Evolutionary conservation across 2,888 invertebrate species (phyloP).

Genomic region (Acanthopleura granulata): DNA sequence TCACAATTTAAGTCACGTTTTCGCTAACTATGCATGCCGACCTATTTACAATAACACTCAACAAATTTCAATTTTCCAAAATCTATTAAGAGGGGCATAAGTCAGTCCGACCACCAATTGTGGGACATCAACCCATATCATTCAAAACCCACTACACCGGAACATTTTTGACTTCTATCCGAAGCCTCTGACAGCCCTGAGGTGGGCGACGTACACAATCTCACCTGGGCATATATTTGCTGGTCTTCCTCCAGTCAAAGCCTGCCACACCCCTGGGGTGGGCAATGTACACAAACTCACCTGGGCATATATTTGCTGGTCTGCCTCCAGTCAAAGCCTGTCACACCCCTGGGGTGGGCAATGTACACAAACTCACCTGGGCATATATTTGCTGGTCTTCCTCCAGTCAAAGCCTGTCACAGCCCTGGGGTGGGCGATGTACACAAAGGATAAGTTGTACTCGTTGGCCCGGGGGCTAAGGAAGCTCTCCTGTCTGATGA

Average conservation of each 20-base stretch:
- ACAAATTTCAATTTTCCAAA: too few species aligned
- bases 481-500: constrained; percentile 56
- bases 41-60: too few species aligned
- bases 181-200: too few species aligned
- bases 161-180: too few species aligned
- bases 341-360: constrained; percentile 94
- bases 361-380: constrained; percentile 81
- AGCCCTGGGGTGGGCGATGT: constrained; percentile 88
- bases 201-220: constrained; percentile 39
- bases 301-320: constrained; percentile 99
- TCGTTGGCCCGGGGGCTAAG: constrained; percentile 73
- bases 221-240: constrained; percentile 99
- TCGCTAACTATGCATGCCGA: too few species aligned
- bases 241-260: constrained; percentile 98
- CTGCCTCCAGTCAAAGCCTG: constrained; percentile 97
- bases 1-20: too few species aligned
- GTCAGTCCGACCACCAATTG: too few species aligned
- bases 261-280: constrained; percentile 98
- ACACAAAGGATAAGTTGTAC: constrained; percentile 83
- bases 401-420: constrained; percentile 98
- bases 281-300: constrained; percentile 78
- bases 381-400: constrained; percentile 99
- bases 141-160: too few species aligned
- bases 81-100: too few species aligned
- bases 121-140: too few species aligned